Evolutionary conservation across 92 coral and sea anemone genomes (phyloP).

Genomic region (Muricea muricata): DNA sequence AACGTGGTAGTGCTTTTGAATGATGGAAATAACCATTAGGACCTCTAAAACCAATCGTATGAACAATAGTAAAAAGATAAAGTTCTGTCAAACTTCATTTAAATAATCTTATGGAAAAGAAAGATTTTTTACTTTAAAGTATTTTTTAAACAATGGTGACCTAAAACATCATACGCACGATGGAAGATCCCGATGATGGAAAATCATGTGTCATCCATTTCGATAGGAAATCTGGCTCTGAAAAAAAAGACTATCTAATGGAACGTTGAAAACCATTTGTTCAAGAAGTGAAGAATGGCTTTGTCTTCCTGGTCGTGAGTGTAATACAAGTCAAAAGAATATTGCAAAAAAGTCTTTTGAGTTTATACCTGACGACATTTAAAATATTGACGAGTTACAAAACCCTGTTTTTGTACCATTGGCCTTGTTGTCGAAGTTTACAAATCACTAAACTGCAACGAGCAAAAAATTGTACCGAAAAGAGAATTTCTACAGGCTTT

Average conservation of each 20-base stretch:
- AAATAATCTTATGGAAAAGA: neutral
- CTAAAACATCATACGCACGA: neutral
- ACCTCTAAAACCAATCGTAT: neutral
- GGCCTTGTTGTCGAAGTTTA: conserved; percentile 11
- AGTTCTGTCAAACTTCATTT: neutral
- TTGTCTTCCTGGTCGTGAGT: neutral
- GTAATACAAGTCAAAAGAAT: neutral
- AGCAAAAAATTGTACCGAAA: conserved; percentile 13
- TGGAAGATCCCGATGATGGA: neutral
- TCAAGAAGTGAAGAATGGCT: conserved; percentile 8
- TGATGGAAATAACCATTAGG: conserved; percentile 5
- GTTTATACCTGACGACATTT: conserved; percentile 19
- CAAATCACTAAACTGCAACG: conserved; percentile 29
- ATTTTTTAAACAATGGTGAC: neutral
- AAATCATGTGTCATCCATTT: conserved; percentile 4
- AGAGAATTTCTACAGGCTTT: conserved; percentile 21
- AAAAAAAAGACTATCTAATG: conserved; percentile 17
- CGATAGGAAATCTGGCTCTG: neutral
- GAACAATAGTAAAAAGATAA: too few relatives aligned
- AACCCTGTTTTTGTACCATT: neutral
- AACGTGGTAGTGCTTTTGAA: conserved; percentile 3
- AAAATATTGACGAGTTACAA: neutral
- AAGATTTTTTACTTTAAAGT: neutral
- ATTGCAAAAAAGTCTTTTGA: conserved; percentile 27
- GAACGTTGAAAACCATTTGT: conserved; percentile 26